Evolutionary conservation across 1,140 invertebrate genomes (phyloP), one percentile per base, ranked within the genome.

Genomic region (Drosophila repletoides): DNA sequence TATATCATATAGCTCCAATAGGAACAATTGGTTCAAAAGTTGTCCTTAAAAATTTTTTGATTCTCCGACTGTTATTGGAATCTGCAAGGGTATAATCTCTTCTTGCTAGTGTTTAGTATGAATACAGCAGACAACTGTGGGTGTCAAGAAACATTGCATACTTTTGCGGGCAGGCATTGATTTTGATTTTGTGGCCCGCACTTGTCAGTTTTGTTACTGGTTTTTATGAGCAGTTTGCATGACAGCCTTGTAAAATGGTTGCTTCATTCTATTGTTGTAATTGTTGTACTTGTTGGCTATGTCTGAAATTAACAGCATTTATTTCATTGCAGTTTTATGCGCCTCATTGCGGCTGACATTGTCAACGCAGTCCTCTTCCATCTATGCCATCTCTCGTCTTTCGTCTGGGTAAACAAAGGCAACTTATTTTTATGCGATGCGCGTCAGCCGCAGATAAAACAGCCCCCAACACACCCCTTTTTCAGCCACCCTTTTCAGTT

Each of bases 291-390:
- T 34, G 31, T 46, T 38, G 70, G 51, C 56, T 81, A 73, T 74
- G 76, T 65, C 79, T 81, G 79, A 73, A 81, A 84, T 81, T 84
- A 81, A 84, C 79, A 77, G 77, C 76, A 84, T 77, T 77, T 84
- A 81, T 77, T 84, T 77, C 77, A 77, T 81, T 73, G 73, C 79
- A 70, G 61, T 60, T 61, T 70, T 64, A 72, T 70, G 45, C 66
- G 52, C 56, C 65, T 53, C 55, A 72, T 68, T 72, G 56, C 55
- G 43, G 29, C 24, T 24, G 41, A 68, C 65, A 69, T 58, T 38
- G 48, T 28, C 29, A 40, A 38, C 56, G 31, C 28, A 1, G 24
- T 43, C 22, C 5, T 12, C 33, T 3, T 17, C 29, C n/a, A n/a
- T n/a, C n/a, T n/a, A n/a, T n/a, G 36, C 5, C 19, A 26, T 46